Conservation (phyloP, 1,140 invertebrate species). For the Pseudobourletiella spinata region DNA sequence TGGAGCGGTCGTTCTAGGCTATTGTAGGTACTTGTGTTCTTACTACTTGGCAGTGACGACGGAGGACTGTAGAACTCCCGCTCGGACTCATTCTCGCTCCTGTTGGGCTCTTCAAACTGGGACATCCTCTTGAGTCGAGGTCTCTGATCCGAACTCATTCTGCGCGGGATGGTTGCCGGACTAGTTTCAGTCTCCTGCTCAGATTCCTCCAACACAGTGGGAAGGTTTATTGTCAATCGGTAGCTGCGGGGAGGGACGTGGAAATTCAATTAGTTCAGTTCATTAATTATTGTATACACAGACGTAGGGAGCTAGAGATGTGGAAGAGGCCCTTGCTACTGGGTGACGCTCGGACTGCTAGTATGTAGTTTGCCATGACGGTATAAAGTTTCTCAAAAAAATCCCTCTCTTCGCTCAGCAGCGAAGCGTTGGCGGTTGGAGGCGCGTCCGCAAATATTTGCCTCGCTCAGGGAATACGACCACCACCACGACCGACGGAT, state of each 20-base stretch:
- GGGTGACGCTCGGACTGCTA: too few relatives aligned
- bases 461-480: too few relatives aligned
- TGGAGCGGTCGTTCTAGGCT: conserved; percentile 29
- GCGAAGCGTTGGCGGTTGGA: too few relatives aligned
- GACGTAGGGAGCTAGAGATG: too few relatives aligned
- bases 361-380: too few relatives aligned
- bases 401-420: too few relatives aligned
- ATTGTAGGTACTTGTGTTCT: conserved; percentile 20
- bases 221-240: conserved; percentile 19
- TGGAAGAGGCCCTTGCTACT: too few relatives aligned
- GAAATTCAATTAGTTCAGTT: not conserved
- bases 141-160: conserved; percentile 16
- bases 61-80: conserved; percentile 21
- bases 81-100: not conserved
- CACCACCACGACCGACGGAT: too few relatives aligned
- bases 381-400: too few relatives aligned
- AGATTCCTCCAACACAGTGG: conserved; percentile 29
- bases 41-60: conserved; percentile 19
- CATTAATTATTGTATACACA: too few relatives aligned
- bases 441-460: too few relatives aligned
- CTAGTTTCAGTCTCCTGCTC: conserved; percentile 31
- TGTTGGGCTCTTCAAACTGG: conserved; percentile 18
- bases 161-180: conserved; percentile 12
- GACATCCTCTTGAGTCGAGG: conserved; percentile 9
- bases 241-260: not conserved